These are phyloP conservation scores for Takifugu bimaculatus DNA, from an alignment of 2,113 vertebrate genomes.

Conservation along the genomic window DNA sequence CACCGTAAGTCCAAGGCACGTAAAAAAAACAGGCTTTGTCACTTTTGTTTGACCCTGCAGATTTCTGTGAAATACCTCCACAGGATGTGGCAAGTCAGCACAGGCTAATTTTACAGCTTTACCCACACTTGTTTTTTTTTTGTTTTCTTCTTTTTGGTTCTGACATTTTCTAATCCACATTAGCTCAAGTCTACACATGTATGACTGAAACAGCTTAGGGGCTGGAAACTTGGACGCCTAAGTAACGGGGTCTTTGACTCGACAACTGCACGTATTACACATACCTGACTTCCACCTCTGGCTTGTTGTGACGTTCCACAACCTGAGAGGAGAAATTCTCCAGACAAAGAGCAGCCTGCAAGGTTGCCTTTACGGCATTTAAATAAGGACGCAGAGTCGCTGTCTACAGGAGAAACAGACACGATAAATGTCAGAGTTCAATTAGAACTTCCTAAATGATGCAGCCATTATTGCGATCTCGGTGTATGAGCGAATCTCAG, in stretches of 20 bases:
- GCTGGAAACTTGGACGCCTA: constrained; percentile 7
- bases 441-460: background rate
- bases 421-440: background rate
- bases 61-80: background rate
- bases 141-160: background rate
- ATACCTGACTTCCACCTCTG: constrained; percentile 97
- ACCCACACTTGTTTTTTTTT: constrained; percentile 25
- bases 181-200: constrained; percentile 38
- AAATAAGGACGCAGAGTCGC: constrained; percentile 97
- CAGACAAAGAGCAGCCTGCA: constrained; percentile 96
- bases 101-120: constrained; percentile 6
- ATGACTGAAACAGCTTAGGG: constrained; percentile 17
- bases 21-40: too few relatives aligned
- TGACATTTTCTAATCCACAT: constrained; percentile 26
- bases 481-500: too few relatives aligned
- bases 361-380: constrained; percentile 92
- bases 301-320: constrained; percentile 97
- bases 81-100: constrained; percentile 11
- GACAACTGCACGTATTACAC: constrained; percentile 19
- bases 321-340: constrained; percentile 99
- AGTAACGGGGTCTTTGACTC: background rate
- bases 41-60: too few relatives aligned
- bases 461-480: too few relatives aligned
- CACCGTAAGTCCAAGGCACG: background rate
- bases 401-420: constrained; percentile 71